Evolutionary conservation across 1,140 invertebrate species (phyloP), one percentile per base, ranked within the genome.

Genomic region (Mylabris phalerata): DNA sequence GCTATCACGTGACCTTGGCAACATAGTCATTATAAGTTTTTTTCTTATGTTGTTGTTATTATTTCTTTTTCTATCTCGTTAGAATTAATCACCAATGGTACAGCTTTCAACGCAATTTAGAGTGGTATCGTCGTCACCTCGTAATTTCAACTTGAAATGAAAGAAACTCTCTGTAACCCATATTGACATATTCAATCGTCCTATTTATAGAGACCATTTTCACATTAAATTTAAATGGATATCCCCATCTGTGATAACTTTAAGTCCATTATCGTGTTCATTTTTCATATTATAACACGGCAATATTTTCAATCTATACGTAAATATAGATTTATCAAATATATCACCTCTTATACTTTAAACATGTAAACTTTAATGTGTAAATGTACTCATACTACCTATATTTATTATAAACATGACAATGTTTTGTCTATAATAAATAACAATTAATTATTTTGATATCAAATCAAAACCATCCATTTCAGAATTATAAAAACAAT

Each of bases 81-180:
- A 19, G 32, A 32, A 32, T 32, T 32, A 32, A 32, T 32, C 32
- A 32, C 32, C 32, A 32, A 32, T 32, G 32, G 41, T 45, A 43
- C n/a, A 50, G 57, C 56, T 62, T 59, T 62, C 61, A 62, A 51
- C 61, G 52, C 47, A 42, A 43, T 32, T 44, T 47, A 56, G 65
- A 68, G 67, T 68, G 67, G 55, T 55, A 47, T 66, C 67, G 64
- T 68, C 67, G 60, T 62, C 67, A 68, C 57, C 64, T 68, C 67
- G 64, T 68, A 68, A 32, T 32, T 32, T 32, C 54, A 48, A 64
- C 55, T 54, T 40, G 48, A 26, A 59, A 55, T 59, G 50, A 61
- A 59, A 61, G 32, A 50, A 50, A 45, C 55, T 41, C 57, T 61
- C 55, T 58, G 49, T 48, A 25, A n/a, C 49, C 46, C 44, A 50